Base-by-base conservation (phyloP, 1,140 invertebrate genomes). In the Lithobius niger region DNA sequence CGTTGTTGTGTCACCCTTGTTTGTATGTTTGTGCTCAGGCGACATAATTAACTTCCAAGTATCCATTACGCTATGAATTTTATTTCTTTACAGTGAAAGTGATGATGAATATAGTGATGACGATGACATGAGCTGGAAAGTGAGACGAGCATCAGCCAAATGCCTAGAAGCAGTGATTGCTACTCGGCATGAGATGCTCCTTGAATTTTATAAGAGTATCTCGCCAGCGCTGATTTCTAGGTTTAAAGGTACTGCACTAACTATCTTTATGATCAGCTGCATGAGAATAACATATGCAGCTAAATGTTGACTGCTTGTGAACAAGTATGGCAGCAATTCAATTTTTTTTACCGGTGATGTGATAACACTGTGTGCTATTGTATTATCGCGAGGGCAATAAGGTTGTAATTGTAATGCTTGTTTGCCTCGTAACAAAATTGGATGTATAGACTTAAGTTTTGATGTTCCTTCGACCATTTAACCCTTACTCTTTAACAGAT, bases 41-140 rank as follows among this genome's bases (percentile, higher is more conserved):
- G 10, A 16, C 13, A 16, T 13, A 15, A 19, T 21, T 18, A 1
- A 47, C 19, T 13, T 1, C 13, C 44, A 47, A 47, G 19, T 22
- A 13, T 47, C 19, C 21, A 52, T 36, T 28, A 44, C 25, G 3
- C 13, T n/a, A n/a, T n/a, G n/a, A n/a, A n/a, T n/a, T n/a, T n/a
- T n/a, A n/a, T n/a, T 40, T 10, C 15, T 36, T 54, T 54, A 25
- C 42, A 82, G 82, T 42, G 81, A 86, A 54, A 85, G 82, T 43
- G 91, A 93, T 60, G 89, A 93, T 63, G 89, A 93, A 63, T 98
- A 97, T 67, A 96, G 91, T 31, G 94, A 98, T 71, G 94, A 97
- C 73, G 97, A 99, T 69, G 97, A 99, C 69, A 94, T 99, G 86
- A 95, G 90, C 55, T 99, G 97, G 96, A 99, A 99, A 76, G 81